Evolutionary conservation across 2,797 vertebrate species (phyloP), one percentile per base, ranked within the genome.

Genomic region (Clamator glandarius): DNA sequence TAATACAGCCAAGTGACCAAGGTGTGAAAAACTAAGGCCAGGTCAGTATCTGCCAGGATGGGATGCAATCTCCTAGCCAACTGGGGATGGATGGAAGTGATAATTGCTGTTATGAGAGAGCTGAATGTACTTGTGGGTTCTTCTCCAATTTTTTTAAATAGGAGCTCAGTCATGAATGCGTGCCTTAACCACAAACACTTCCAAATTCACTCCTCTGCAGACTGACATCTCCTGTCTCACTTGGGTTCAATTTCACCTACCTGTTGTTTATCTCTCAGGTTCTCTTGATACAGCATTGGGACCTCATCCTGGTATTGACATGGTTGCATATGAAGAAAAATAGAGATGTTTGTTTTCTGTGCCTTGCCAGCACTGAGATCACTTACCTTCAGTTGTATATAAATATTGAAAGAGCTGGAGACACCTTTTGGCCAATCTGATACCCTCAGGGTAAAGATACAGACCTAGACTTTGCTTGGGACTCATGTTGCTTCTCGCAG

Each of bases 11-110:
- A 96, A 95, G 84, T 96, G 95, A 96, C 95, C 94, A 95, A 95
- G 81, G 94, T 95, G 95, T 96, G 96, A 96, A 96, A 94, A 95
- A 93, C 93, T 96, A 95, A 96, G 93, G 93, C 96, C 96, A 96
- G 96, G 96, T 96, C 96, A 96, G 84, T 96, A 96, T 95, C 78
- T 96, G 96, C 88, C 96, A 96, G 94, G 90, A 90, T 94, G 75
- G 84, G 93, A 95, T 68, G 84, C 88, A 89, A 89, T 90, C 89
- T 95, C 72, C 87, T 46, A 94, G 96, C 95, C 95, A 95, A 33
- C 41, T 92, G 92, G 84, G 87, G 93, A 87, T 80, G 57, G 78
- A n/a, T 95, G 92, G 54, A 95, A 94, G 95, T 83, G 95, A 94
- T 95, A 95, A 96, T 96, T 96, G 89, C 89, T 87, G 54, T 89